Base-by-base conservation (phyloP, 2,797 vertebrate genomes). In the Alosa sapidissima region DNA sequence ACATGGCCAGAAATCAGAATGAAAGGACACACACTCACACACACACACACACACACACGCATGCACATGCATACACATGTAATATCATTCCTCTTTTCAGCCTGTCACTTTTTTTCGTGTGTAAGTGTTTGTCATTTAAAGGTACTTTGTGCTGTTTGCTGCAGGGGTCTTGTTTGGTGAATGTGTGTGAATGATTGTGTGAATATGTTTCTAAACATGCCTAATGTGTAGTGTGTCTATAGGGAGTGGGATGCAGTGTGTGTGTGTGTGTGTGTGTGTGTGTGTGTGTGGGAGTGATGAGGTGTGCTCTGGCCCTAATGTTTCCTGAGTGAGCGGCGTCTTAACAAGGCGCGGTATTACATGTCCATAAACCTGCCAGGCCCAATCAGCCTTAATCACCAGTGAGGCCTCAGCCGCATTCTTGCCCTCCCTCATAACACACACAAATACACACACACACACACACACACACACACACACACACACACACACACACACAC, bases 321-420 rank as follows among this genome's bases (percentile, higher is more conserved):
- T 78, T 78, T 78, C 72, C 72, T 78, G 72, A 78, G 72, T 78
- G 41, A 82, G 36, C 55, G 88, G 87, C 86, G 85, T 82, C 88
- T 87, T 88, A 89, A 91, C 90, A 91, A 90, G 86, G 90, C 91
- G 91, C 89, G 88, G 89, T 91, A 91, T 93, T 91, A 89, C 84
- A 87, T 89, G 90, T 87, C 92, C 83, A 82, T 87, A 85, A 85
- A 91, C 87, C 89, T 90, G 92, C 91, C 90, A 92, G 89, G 88
- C 83, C 84, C 89, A 92, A 92, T 92, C 89, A 90, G 86, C 87
- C 84, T 45, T 91, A 92, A 91, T 91, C 89, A 78, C 83, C 83
- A 88, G 86, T 88, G 88, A 91, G 90, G 89, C 90, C 89, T 90
- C 87, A 87, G 89, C 83, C 87, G 88, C 88, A 86, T 81, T 75